phyloP scores from a whole-genome alignment of 2,888 invertebrate genomes.

The Chaitophorus viminalis region DNA sequence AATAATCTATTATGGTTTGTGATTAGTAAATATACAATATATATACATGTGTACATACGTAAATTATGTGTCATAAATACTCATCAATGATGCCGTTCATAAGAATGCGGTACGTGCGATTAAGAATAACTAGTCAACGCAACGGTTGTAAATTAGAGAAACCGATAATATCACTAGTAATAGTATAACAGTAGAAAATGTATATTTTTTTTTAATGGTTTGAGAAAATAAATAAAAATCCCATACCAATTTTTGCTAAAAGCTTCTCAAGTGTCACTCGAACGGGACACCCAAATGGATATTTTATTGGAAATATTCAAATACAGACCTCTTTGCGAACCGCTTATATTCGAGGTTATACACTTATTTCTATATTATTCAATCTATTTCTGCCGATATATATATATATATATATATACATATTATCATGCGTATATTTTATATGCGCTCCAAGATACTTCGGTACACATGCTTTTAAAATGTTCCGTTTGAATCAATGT shows the following conservation, averaged over 20 bases:
- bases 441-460: background rate
- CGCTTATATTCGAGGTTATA: slow-evolving; percentile 40
- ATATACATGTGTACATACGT: too few relatives aligned
- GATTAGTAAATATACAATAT: too few relatives aligned
- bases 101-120: too few relatives aligned
- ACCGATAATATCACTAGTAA: background rate
- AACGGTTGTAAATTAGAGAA: background rate
- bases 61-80: too few relatives aligned
- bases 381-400: slow-evolving; percentile 1
- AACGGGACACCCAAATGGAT: slow-evolving; percentile 51
- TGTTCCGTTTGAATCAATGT: background rate
- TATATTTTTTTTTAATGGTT: background rate
- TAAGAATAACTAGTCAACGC: too few relatives aligned
- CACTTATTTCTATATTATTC: slow-evolving; percentile 28
- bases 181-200: background rate
- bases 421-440: slow-evolving; percentile 24
- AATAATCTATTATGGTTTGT: too few relatives aligned
- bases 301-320: slow-evolving; percentile 62
- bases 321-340: slow-evolving; percentile 40
- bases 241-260: slow-evolving; percentile 53
- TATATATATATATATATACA: too few relatives aligned
- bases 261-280: slow-evolving; percentile 59
- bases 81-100: too few relatives aligned
- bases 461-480: slow-evolving; percentile 32
- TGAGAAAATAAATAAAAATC: background rate